Percentiles rank a stretch among this genome's conserved stretches.
phyloP scores from a whole-genome alignment of 2,113 vertebrate genomes.

The Daphoenositta chrysoptera region DNA sequence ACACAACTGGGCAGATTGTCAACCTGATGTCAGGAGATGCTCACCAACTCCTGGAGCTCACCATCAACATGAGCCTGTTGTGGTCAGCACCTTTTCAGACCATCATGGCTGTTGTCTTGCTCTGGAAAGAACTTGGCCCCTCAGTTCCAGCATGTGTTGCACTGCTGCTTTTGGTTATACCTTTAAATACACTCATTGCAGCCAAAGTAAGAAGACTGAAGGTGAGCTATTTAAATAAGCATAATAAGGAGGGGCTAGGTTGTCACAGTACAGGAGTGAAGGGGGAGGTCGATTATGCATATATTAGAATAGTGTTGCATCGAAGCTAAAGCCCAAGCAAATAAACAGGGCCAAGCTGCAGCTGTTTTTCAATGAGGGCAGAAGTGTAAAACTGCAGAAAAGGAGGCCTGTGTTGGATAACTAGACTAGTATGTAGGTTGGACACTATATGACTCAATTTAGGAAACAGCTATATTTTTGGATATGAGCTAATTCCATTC shows the following conservation, averaged over 20 bases:
- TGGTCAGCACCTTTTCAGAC: constrained; percentile 70
- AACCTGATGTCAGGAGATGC: constrained; percentile 63
- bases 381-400: background rate
- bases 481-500: background rate
- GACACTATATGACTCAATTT: background rate
- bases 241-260: background rate
- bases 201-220: constrained; percentile 55
- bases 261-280: background rate
- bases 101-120: constrained; percentile 48
- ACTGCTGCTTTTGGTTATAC: constrained; percentile 62
- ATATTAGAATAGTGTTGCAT: background rate
- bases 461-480: background rate
- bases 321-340: background rate
- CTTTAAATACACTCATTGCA: constrained; percentile 54
- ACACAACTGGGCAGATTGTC: constrained; percentile 51
- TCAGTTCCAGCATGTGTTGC: constrained; percentile 56
- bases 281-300: background rate
- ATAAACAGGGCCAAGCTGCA: background rate
- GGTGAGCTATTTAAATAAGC: constrained; percentile 31
- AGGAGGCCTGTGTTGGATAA: background rate
- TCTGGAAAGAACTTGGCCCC: constrained; percentile 68
- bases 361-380: background rate
- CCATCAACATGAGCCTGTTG: constrained; percentile 52
- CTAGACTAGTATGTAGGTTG: background rate
- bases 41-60: constrained; percentile 64